Percentiles rank a stretch among this genome's conserved stretches.
These are phyloP conservation scores for Pao palembangensis DNA, from an alignment of 2,113 vertebrate genomes.

Conservation along the genomic window DNA sequence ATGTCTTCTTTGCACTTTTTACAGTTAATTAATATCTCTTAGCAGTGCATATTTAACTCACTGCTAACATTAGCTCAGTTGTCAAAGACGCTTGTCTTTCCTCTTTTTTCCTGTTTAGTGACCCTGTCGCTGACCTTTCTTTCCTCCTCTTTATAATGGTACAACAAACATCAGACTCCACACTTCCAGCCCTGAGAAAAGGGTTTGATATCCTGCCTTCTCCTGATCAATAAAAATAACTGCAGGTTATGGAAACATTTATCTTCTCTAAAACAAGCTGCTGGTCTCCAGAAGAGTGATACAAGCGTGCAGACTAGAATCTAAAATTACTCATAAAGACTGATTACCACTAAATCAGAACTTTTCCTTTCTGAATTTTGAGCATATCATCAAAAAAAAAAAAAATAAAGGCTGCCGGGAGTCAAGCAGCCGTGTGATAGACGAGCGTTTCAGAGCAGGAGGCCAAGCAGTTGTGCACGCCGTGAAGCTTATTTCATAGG, in stretches of 20 bases:
- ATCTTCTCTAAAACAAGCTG: conserved; percentile 45
- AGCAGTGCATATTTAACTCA: too few species aligned
- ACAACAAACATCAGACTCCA: too few species aligned
- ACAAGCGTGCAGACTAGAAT: conserved; percentile 33
- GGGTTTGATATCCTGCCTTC: conserved; percentile 43
- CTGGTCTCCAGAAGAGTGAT: conserved; percentile 50
- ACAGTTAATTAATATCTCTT: conserved; percentile 63
- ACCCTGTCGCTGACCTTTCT: conserved; percentile 51
- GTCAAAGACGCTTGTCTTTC: too few species aligned
- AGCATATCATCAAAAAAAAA: conserved; percentile 61
- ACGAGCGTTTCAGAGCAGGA: conserved; percentile 62
- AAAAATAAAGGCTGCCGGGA: conserved; percentile 44
- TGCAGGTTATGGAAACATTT: conserved; percentile 40
- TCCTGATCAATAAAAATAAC: conserved; percentile 49
- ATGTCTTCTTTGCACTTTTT: too few species aligned
- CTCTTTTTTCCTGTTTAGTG: not conserved
- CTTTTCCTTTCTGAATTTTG: conserved; percentile 48
- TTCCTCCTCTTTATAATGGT: not conserved
- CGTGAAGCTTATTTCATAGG: conserved; percentile 73
- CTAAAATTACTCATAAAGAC: conserved; percentile 71
- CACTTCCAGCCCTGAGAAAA: conserved; percentile 16
- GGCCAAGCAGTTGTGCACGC: conserved; percentile 64
- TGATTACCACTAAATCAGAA: conserved; percentile 60
- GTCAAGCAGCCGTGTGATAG: conserved; percentile 66
- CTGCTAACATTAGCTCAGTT: too few species aligned